These are phyloP conservation scores for Campylomormyrus numenius DNA, from an alignment of 2,113 vertebrate genomes.

Conservation along the genomic window DNA sequence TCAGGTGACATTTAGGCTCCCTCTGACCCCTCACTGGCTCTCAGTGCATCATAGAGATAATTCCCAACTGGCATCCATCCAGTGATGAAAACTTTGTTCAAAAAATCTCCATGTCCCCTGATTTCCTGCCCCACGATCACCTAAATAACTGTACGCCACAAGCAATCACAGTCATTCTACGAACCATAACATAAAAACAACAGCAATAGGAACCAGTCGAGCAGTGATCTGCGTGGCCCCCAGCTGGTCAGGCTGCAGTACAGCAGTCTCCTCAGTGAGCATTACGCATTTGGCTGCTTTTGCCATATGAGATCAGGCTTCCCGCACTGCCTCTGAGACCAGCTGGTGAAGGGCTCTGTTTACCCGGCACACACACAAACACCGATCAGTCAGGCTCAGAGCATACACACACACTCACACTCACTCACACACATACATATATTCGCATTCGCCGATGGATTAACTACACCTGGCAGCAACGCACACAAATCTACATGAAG, in stretches of 20 bases:
- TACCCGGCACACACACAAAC: not conserved
- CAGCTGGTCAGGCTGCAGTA: not conserved
- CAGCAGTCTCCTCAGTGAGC: not conserved
- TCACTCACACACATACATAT: not conserved
- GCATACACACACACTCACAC: not conserved
- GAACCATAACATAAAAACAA: not conserved
- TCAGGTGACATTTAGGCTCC: not conserved
- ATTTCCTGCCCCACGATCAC: not conserved
- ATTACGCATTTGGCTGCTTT: slow-evolving; percentile 4
- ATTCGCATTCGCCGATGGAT: not conserved
- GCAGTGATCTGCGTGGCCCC: not conserved
- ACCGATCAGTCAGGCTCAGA: not conserved
- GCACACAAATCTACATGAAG: not conserved
- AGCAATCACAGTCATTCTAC: not conserved
- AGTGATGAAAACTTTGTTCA: not conserved
- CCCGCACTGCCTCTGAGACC: not conserved
- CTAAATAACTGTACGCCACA: not conserved
- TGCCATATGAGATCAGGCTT: not conserved
- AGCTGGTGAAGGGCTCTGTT: not conserved
- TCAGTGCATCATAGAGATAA: not conserved
- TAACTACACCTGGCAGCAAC: not conserved
- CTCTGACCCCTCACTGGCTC: not conserved
- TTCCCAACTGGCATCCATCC: not conserved
- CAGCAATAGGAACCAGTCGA: not conserved
- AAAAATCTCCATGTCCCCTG: not conserved